Evolutionary conservation across 2,113 vertebrate genomes (phyloP).

Genomic region (Anoplopoma fimbria): DNA sequence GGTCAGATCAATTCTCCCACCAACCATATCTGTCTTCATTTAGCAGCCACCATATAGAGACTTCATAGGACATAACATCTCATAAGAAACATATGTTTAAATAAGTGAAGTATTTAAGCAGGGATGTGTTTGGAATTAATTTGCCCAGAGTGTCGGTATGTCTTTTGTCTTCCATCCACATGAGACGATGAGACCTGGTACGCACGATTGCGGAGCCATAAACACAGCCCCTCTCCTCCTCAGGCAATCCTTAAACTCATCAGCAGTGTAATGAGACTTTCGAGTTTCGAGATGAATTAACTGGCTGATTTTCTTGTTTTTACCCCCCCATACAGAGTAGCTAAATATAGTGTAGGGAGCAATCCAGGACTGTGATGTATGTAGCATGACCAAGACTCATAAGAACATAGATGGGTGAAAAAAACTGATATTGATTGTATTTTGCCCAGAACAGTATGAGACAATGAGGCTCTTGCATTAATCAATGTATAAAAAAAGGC

Average conservation of each 20-base stretch:
- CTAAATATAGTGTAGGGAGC: conserved; percentile 26
- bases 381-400: conserved; percentile 44
- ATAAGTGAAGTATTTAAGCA: conserved; percentile 68
- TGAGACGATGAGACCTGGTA: conserved; percentile 58
- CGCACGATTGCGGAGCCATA: conserved; percentile 72
- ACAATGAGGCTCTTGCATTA: conserved; percentile 40
- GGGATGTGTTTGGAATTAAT: conserved; percentile 64
- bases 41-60: conserved; percentile 48
- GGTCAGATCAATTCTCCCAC: conserved; percentile 81
- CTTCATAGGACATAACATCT: conserved; percentile 32
- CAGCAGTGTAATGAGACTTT: conserved; percentile 85
- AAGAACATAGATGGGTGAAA: conserved; percentile 18
- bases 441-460: conserved; percentile 32
- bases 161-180: conserved; percentile 76
- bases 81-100: conserved; percentile 69
- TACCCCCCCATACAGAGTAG: neutral
- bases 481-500: conserved; percentile 31
- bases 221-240: conserved; percentile 74
- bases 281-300: conserved; percentile 85
- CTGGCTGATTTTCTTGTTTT: conserved; percentile 76
- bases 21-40: conserved; percentile 77
- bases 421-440: conserved; percentile 26
- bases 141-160: conserved; percentile 56
- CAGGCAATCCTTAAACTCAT: conserved; percentile 82
- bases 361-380: conserved; percentile 53